Evolutionary conservation across 1,140 invertebrate species (phyloP), one percentile per base, ranked within the genome.

Genomic region (Megathymus violae): DNA sequence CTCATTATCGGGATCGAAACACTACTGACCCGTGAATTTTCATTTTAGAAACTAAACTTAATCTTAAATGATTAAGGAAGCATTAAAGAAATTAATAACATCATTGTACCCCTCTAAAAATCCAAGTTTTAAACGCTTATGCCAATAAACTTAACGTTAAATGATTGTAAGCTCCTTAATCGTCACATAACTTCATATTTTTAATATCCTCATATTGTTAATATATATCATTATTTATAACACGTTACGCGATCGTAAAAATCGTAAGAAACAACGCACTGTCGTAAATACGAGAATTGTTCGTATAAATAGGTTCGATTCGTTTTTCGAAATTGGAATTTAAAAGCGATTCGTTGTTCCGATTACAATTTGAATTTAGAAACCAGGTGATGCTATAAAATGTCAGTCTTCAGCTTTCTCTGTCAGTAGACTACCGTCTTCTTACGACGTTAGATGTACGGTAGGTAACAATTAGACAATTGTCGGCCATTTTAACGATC

Each of bases 381-480:
- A 82, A 69, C 71, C 64, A 61, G 72, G 74, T 85, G 84, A 83
- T 76, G 77, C 78, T 82, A 82, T 88, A 84, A 86, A 83, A 66
- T 64, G 78, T 73, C 71, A 64, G 75, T 69, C 79, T 81, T 78
- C 68, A 74, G 79, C 87, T 89, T 89, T 88, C 85, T 81, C 84
- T 76, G 68, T 77, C 82, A 85, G 74, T 86, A n/a, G 38, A 70
- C 58, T 61, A 58, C 58, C 40, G 77, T 84, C 80, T 87, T 89
- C 87, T 85, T 84, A 89, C 87, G 87, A 78, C 74, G 79, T 60
- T 67, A 65, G 80, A 78, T 82, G 77, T 87, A 73, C 80, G 77
- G 78, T 86, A 78, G 78, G 71, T 78, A 86, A 89, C 85, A 89
- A 89, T 89, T 88, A 88, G 82, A 88, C 88, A 90, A 90, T 90